Conservation (phyloP, 1,140 invertebrate genomes). For the Odontomachus brunneus region DNA sequence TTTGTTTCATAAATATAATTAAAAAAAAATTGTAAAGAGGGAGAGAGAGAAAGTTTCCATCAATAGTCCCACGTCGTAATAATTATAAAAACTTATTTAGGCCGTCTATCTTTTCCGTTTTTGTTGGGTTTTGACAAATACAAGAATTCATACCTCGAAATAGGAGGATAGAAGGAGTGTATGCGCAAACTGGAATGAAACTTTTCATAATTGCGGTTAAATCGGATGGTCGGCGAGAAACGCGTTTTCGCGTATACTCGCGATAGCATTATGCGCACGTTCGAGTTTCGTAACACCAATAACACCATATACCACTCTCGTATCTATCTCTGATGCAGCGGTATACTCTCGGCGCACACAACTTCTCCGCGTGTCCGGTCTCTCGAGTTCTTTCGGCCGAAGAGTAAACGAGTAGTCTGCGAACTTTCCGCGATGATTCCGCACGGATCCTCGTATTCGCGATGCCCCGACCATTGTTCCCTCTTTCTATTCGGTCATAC, state of each 20-base stretch:
- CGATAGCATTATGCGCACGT: neutral
- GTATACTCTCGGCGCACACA: neutral
- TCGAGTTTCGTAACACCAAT: conserved; percentile 17
- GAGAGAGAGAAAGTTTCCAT: too few species aligned
- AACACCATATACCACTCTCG: neutral
- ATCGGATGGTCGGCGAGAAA: neutral
- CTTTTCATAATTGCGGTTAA: neutral
- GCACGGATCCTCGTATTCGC: conserved; percentile 36
- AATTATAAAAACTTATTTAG: too few species aligned
- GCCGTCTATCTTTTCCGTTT: too few species aligned
- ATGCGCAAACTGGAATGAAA: neutral
- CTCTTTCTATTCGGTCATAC: conserved; percentile 26
- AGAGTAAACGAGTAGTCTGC: conserved; percentile 36
- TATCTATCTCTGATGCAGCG: too few species aligned
- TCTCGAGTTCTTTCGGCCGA: conserved; percentile 35
- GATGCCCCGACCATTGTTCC: conserved; percentile 32
- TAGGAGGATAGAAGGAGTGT: too few species aligned
- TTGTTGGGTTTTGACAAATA: too few species aligned
- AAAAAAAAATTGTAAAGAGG: too few species aligned
- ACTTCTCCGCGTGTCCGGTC: conserved; percentile 12
- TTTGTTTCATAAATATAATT: too few species aligned
- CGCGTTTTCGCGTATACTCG: neutral
- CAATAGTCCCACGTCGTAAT: too few species aligned
- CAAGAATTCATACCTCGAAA: too few species aligned
- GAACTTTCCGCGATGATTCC: conserved; percentile 33